Conservation (phyloP, 2,113 vertebrate genomes). For the Phalacrocorax aristotelis region DNA sequence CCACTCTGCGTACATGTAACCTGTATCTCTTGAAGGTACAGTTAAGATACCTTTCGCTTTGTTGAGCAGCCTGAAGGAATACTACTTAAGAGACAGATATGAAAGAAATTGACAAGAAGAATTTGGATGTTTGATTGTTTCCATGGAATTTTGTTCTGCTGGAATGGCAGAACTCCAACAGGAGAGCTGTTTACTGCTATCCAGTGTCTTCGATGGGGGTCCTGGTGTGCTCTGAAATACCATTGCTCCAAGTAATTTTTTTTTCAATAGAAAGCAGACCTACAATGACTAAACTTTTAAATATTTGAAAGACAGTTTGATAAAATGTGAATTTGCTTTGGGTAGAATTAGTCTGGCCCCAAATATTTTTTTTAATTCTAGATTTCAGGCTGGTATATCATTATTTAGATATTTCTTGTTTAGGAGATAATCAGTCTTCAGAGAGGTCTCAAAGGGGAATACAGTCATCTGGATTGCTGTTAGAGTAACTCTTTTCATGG, state of each 20-base stretch:
- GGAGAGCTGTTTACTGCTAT: background rate
- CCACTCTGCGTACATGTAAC: background rate
- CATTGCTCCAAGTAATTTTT: background rate
- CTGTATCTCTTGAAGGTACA: background rate
- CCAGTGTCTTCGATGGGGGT: fast-evolving
- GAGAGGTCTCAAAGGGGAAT: background rate
- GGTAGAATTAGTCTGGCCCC: background rate
- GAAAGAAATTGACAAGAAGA: background rate
- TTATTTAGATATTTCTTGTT: background rate
- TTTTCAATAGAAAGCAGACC: background rate
- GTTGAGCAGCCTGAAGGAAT: background rate
- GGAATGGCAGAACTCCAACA: background rate
- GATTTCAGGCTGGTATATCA: background rate
- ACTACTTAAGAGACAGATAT: background rate
- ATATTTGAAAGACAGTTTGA: background rate
- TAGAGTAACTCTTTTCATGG: background rate
- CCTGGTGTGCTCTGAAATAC: background rate
- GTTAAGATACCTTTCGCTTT: background rate
- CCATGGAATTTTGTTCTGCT: background rate
- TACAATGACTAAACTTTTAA: background rate
- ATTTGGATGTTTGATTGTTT: background rate
- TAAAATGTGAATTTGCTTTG: background rate
- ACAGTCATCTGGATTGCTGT: background rate
- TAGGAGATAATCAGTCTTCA: background rate
- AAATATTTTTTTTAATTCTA: background rate